Base-by-base conservation (phyloP, 2,888 invertebrate genomes). In the Eupelmus urozonus region DNA sequence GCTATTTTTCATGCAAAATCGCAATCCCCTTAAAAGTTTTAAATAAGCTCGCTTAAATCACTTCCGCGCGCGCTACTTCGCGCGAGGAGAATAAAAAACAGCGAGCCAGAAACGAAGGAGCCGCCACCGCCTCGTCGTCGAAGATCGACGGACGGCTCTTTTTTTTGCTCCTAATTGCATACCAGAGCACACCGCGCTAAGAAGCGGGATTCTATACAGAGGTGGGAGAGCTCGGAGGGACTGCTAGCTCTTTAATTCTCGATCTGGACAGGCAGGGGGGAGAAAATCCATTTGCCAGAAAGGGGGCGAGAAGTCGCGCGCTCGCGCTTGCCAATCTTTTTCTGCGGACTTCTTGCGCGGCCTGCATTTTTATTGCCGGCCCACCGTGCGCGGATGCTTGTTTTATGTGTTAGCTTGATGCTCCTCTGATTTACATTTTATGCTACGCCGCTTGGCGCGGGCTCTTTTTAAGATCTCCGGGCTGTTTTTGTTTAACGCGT, bases 191-290 rank as follows among this genome's bases (percentile, higher is more conserved):
- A n/a, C n/a, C n/a, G n/a, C n/a, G n/a, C n/a, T n/a, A 55, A 16
- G 34, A 34, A 5, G 45, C 27, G 34, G 16, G 2, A 40, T n/a
- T n/a, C 20, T 66, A 40, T 66, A 51, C 51, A 51, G 11, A 51
- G 29, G 3, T 25, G 23, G 23, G 20, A 25, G 59, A 57, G 42
- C 25, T 23, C 53, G 16, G n/a, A 45, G 34, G 20, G 16, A 40
- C 1, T n/a, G n/a, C n/a, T n/a, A n/a, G n/a, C 66, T 74, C 45
- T 59, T 74, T 74, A 66, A 66, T 74, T 66, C 53, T 55, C 55
- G 42, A 42, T 65, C 66, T 40, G 16, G 57, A 27, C 29, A 18
- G 57, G 45, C 29, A 18, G 42, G 20, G 9, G 9, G 3, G 9
- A 34, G 34, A 34, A 34, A 45, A 65, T 59, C n/a, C n/a, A 59